phyloP scores from a whole-genome alignment of 2,797 vertebrate species.

The Phataginus tetradactyla region DNA sequence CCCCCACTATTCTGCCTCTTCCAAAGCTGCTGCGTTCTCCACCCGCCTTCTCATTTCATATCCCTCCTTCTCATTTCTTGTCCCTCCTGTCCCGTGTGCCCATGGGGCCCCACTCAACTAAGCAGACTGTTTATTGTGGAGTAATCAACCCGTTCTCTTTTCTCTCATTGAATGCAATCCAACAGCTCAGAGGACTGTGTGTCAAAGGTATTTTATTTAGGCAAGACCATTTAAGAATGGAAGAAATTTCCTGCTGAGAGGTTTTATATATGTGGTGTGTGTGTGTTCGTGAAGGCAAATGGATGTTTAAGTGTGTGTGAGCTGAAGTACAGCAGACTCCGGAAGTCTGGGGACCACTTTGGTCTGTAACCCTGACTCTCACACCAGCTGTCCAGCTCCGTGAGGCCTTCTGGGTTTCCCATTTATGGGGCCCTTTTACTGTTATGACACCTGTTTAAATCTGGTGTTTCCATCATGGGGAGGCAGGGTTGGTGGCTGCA shows the following conservation, averaged over 20 bases:
- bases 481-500: neutral
- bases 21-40: neutral
- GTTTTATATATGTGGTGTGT: conserved; percentile 51
- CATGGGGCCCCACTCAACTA: accelerated
- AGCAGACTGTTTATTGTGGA: neutral
- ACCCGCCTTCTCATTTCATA: too few species aligned
- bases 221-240: conserved; percentile 50
- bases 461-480: conserved; percentile 50
- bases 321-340: conserved; percentile 14
- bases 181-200: neutral
- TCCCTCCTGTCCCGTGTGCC: neutral
- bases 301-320: conserved; percentile 61
- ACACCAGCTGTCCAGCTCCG: conserved; percentile 31
- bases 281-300: neutral
- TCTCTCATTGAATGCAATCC: neutral
- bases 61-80: neutral
- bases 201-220: conserved; percentile 56
- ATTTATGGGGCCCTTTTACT: neutral
- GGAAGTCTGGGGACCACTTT: conserved; percentile 44
- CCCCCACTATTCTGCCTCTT: neutral
- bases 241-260: conserved; percentile 56
- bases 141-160: neutral
- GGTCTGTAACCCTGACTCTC: neutral
- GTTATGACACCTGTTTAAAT: conserved; percentile 64
- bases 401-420: conserved; percentile 9